Base-by-base conservation (phyloP, 2,888 invertebrate genomes). In the Caenorhabditis sinica region DNA sequence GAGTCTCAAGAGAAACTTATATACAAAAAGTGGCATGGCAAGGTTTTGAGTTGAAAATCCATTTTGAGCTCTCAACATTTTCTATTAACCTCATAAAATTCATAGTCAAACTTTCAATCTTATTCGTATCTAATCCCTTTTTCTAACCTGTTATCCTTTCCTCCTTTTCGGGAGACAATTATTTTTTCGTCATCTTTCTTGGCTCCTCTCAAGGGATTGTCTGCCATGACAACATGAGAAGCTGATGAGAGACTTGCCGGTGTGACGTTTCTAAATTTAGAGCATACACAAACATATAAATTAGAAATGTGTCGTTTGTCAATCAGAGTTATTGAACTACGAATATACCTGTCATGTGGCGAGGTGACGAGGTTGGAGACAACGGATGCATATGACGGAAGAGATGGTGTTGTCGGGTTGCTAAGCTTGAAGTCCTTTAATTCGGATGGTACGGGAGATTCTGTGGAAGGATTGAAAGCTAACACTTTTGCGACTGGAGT, bases 361-460 rank as follows among this genome's bases (percentile, higher is more conserved):
- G 25, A 43, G 15, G 45, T 17, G 3, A 28, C n/a, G 17, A 30
- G 40, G 23, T 45, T 65, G n/a, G 43, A 28, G 13, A 75, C 75
- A 45, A 75, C 30, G 2, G 65, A 66, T 15, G 75, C 75, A 58
- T 75, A 75, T 6, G 75, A 53, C 13, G 43, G 58, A 56, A 53
- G 63, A 15, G 15, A 2, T n/a, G n/a, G n/a, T 4, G 36, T 17
- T 4, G n/a, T 15, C 61, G 20, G 60, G 33, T n/a, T 17, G 60
- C 36, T 11, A n/a, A n/a, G 33, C 2, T 15, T 56, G 25, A 13
- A 40, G 40, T 40, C 13, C 40, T 40, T 11, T 13, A 11, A 11
- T 6, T 40, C 40, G 11, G 40, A 11, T 6, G 2, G 2, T 11
- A 13, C 40, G 13, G 40, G 13, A 40, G 40, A 2, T 40, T 5